Evolutionary conservation across 2,888 invertebrate species (phyloP), one percentile per base, ranked within the genome.

Genomic region (Ecdyonurus torrentis): DNA sequence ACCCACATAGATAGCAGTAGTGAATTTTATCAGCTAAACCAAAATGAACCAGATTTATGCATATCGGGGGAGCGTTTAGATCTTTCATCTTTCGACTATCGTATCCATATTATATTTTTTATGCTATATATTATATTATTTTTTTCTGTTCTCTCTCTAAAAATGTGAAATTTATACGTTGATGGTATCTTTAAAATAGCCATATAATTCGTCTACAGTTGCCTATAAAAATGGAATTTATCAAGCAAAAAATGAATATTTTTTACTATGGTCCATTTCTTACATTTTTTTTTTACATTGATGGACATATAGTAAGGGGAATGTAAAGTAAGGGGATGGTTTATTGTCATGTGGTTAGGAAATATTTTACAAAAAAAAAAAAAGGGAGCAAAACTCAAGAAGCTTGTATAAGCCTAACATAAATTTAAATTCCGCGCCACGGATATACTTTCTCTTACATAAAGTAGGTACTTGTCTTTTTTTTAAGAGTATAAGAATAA

Each of bases 11-110:
- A 55, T 55, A 55, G 55, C 20, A 55, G 7, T 22, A 22, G 55
- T 7, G 50, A 55, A 55, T 55, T 55, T 55, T 55, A 55, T 55
- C 55, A 55, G 55, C 55, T 7, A 5, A 5, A 55, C 55, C 5
- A 50, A 7, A n/a, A 20, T 55, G 55, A 20, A n/a, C 55, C 55
- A 55, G 55, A 55, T 55, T 55, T 55, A 55, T 55, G 55, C 55
- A 55, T 55, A 55, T 55, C 55, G 55, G 55, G 55, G 55, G 55
- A 55, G 55, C 55, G 55, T 55, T 55, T 55, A 55, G 55, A 55
- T 55, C 55, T 55, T 55, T 55, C 55, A 55, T 55, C 55, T 55
- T 55, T n/a, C 55, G 5, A n/a, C 55, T 37, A 37, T 37, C 37
- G 37, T 37, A 37, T 37, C 15, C 37, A 15, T 37, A 37, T 37